These are phyloP conservation scores for Belonocnema kinseyi DNA, from an alignment of 1,140 invertebrate genomes.

Conservation along the genomic window DNA sequence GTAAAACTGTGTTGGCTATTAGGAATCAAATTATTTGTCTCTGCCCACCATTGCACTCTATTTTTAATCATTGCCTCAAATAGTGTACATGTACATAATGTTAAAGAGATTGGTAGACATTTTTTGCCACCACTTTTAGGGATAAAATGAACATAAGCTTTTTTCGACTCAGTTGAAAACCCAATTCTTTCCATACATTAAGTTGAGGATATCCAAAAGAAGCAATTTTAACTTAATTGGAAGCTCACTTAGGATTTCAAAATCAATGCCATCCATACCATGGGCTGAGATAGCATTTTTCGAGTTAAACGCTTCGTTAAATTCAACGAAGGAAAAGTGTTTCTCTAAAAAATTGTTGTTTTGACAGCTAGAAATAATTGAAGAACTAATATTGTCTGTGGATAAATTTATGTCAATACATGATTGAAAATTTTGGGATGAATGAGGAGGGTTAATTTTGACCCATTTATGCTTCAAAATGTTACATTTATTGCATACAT, in stretches of 20 bases:
- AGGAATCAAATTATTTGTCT: background rate
- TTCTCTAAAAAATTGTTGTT: background rate
- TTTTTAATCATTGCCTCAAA: background rate
- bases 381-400: background rate
- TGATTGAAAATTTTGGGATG: background rate
- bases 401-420: background rate
- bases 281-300: background rate
- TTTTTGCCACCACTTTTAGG: no score
- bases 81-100: background rate
- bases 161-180: no score
- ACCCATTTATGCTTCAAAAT: background rate
- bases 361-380: background rate
- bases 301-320: background rate
- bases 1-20: background rate
- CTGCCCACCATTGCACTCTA: no score
- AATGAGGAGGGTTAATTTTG: background rate
- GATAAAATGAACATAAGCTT: no score
- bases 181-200: no score
- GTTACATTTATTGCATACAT: constrained; percentile 2
- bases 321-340: background rate
- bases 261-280: background rate
- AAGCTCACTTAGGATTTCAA: background rate
- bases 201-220: no score
- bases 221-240: no score
- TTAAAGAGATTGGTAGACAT: no score